Base-by-base conservation (phyloP, 2,113 vertebrate genomes). In the Caranx ignobilis region DNA sequence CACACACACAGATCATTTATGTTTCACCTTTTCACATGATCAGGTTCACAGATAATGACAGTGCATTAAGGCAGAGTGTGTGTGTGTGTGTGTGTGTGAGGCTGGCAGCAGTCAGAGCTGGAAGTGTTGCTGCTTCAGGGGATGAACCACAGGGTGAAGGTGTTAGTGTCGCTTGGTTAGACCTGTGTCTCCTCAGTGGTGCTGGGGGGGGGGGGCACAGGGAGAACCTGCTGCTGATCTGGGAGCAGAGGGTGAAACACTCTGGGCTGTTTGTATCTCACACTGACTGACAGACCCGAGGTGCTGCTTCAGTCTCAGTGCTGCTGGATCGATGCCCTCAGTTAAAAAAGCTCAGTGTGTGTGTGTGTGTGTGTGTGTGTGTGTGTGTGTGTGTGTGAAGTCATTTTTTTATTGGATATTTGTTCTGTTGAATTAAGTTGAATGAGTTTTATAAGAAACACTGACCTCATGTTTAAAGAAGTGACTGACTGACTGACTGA, bases 111-210 rank as follows among this genome's bases (percentile, higher is more conserved):
- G 5, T 18, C 47, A 18, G 47, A 48, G 47, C 47, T 48, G 47
- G 47, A n/a, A 31, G 70, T 67, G 76, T 32, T 77, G 80, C 71
- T 54, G 76, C 76, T 74, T 77, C 59, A 70, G 72, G 47, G 66
- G 61, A 66, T 71, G 57, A 62, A 37, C 21, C 6, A 48, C 76
- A 70, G 70, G 52, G 35, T 50, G 62, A 39, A 76, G 67, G 83
- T 72, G 61, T 86, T 86, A 77, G 86, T 77, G 75, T 62, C 34
- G 34, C 77, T 71, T 57, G 67, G 77, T 79, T 76, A 34, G 34
- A 71, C 34, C 50, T 39, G 60, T 52, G 4, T 50, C 75, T 78
- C 65, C 0, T 3, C 15, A 2, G 12, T 13, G 26, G 26, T 26
- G 26, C 26, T 26, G 26, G 26, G 26, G 26, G 26, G 26, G 26